Evolutionary conservation across 2,113 vertebrate genomes (phyloP).

Genomic region (Butorides virescens): DNA sequence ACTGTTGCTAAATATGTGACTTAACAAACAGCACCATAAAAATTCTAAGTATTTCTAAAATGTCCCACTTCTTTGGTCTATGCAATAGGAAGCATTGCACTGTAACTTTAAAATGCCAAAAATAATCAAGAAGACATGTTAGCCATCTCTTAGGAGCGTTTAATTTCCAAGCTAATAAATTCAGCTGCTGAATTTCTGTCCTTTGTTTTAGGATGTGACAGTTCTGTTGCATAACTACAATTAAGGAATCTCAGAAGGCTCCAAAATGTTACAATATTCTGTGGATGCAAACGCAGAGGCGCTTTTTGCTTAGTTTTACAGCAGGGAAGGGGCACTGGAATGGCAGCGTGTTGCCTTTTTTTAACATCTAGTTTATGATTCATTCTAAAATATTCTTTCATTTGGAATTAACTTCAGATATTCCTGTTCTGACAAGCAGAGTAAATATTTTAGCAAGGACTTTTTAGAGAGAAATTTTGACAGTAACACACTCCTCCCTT

Average conservation of each 20-base stretch:
- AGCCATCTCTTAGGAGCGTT: neutral
- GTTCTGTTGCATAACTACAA: conserved; percentile 39
- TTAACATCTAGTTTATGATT: conserved; percentile 25
- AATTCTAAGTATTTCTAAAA: neutral
- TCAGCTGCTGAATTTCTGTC: conserved; percentile 14
- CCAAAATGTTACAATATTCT: neutral
- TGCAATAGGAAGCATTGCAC: neutral
- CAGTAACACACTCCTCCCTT: conserved; percentile 40
- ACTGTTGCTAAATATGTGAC: neutral
- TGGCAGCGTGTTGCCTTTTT: neutral
- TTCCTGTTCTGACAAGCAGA: conserved; percentile 54
- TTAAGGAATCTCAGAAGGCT: conserved; percentile 28
- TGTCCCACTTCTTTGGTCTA: neutral
- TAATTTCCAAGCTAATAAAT: neutral
- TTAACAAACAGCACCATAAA: neutral
- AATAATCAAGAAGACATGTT: conserved; percentile 6
- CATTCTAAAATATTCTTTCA: conserved; percentile 44
- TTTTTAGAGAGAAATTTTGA: conserved; percentile 49
- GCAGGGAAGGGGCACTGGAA: neutral
- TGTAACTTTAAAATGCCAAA: conserved; percentile 14
- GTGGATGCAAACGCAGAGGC: neutral
- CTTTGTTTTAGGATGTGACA: conserved; percentile 32
- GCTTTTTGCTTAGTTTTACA: neutral
- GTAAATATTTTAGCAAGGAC: conserved; percentile 45
- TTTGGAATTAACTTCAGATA: conserved; percentile 53